Evolutionary conservation across 2,888 invertebrate genomes (phyloP), one percentile per base, ranked within the genome.

Genomic region (Cantharis rufa): DNA sequence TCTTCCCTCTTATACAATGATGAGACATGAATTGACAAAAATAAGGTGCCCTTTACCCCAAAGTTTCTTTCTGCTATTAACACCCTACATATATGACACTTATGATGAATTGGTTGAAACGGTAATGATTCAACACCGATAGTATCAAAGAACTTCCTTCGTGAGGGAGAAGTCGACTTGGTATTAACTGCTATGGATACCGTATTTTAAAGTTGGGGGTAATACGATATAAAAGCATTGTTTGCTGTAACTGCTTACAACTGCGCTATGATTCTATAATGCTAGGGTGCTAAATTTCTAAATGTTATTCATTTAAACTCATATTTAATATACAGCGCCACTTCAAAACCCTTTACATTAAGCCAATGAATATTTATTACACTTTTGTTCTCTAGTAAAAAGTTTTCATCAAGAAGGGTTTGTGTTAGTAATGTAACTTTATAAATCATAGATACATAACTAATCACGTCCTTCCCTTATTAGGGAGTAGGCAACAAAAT

Each of bases 161-260:
- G 82, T 83, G 84, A 84, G 82, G 83, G 79, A 76, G 75, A 24
- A 72, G 48, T 72, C 80, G 81, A 83, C 81, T 77, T 75, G 62
- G 85, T 84, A 86, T 87, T 87, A 87, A 86, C 86, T 86, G 87
- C 85, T 86, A 87, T 86, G 86, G 87, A 87, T 87, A 87, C 85
- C 81, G 84, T 81, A 82, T 83, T 86, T 85, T 85, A 84, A 84
- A 85, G 83, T 84, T 83, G 82, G 82, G 85, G 85, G 86, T 86
- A 83, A 82, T 82, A 78, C 80, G 82, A 84, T 82, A 82, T 81
- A 81, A 78, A 78, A 81, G 83, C 83, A 83, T 85, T 85, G 85
- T 85, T 83, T 81, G 82, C 80, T 79, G 76, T 80, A 84, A 85
- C 85, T 86, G 84, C 84, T 85, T 84, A 84, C 84, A 84, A 83